Evolutionary conservation across 1,140 invertebrate genomes (phyloP).

Genomic region (Pemphigus obesinymphae): DNA sequence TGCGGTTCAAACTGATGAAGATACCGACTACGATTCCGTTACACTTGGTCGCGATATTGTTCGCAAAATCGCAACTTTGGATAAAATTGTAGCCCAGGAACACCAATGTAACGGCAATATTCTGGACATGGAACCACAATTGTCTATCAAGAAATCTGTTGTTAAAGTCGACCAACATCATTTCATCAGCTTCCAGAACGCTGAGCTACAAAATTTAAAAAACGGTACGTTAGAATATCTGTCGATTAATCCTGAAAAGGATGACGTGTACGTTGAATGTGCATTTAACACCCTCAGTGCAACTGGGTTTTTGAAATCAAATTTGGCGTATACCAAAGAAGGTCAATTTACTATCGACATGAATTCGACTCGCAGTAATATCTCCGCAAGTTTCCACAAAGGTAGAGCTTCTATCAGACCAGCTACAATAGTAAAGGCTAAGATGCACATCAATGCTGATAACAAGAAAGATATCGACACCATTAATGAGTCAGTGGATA

Average conservation of each 20-base stretch:
- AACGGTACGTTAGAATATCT: neutral
- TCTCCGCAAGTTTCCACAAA: neutral
- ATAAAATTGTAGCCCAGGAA: neutral
- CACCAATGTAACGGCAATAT: neutral
- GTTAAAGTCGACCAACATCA: neutral
- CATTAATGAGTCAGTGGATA: neutral
- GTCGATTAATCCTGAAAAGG: neutral
- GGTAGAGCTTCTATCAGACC: neutral
- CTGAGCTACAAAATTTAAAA: neutral
- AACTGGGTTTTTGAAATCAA: neutral
- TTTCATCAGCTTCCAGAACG: neutral
- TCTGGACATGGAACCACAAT: neutral
- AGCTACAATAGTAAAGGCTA: neutral
- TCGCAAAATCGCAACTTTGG: neutral
- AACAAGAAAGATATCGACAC: neutral
- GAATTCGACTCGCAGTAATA: neutral
- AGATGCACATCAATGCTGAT: too few species aligned
- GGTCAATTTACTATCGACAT: neutral
- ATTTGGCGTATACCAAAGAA: neutral
- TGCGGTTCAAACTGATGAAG: neutral
- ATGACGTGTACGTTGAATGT: neutral
- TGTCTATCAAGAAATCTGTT: neutral
- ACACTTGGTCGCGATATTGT: neutral
- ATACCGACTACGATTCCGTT: neutral
- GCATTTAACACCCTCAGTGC: neutral